Conservation (phyloP, 2,888 invertebrate genomes). For the Hedychridium roseum region DNA sequence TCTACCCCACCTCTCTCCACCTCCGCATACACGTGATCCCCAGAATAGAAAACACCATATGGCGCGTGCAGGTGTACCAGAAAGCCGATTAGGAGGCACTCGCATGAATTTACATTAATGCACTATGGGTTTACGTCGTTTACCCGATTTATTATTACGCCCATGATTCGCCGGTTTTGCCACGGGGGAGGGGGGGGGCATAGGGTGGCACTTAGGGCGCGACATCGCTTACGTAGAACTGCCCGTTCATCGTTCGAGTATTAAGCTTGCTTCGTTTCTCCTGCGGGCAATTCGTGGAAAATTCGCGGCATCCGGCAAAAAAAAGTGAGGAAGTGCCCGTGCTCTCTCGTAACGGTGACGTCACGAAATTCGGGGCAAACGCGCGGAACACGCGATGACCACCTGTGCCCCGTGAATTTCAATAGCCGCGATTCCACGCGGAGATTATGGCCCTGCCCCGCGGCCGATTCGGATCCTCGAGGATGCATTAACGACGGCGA, state of each 20-base stretch:
- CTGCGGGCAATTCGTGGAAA: no score
- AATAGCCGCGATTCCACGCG: slow-evolving; percentile 45
- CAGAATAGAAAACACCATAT: slow-evolving; percentile 60
- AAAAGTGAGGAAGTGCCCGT: slow-evolving; percentile 28
- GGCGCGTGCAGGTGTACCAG: slow-evolving; percentile 60
- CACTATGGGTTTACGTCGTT: slow-evolving; percentile 52
- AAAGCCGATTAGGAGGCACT: slow-evolving; percentile 55
- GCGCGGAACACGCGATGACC: slow-evolving; percentile 47
- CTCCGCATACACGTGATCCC: slow-evolving; percentile 27
- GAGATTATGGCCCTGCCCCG: slow-evolving; percentile 36
- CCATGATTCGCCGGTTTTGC: slow-evolving; percentile 44
- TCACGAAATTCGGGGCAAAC: slow-evolving; percentile 25
- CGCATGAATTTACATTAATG: slow-evolving; percentile 62
- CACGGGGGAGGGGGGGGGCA: not conserved
- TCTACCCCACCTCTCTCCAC: slow-evolving; percentile 16
- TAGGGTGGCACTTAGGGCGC: not conserved
- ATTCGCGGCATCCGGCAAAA: no score
- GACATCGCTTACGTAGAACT: not conserved
- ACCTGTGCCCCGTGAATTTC: slow-evolving; percentile 56
- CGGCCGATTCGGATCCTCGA: slow-evolving; percentile 49
- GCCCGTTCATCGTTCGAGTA: not conserved
- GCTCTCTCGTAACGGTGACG: slow-evolving; percentile 29
- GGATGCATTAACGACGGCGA: slow-evolving; percentile 55
- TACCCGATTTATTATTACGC: slow-evolving; percentile 58
- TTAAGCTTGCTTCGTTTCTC: no score